Conservation (phyloP, 2,797 vertebrate species). For the Poecilia picta region DNA sequence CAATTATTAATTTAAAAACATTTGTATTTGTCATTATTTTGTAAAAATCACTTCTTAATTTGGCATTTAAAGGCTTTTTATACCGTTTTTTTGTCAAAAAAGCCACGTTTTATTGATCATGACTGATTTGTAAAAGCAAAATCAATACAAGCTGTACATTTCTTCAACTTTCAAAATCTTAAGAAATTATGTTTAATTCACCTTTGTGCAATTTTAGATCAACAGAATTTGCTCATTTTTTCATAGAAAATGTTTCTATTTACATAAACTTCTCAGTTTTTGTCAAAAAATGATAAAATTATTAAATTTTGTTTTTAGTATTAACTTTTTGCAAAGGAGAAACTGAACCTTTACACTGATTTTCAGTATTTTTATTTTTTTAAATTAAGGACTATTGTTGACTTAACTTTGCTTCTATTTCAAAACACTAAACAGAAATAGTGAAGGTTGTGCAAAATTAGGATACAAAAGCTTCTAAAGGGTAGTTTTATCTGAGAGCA, state of each 20-base stretch:
- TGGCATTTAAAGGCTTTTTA: background rate
- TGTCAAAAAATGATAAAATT: background rate
- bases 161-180: background rate
- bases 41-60: background rate
- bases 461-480: background rate
- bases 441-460: background rate
- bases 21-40: no score
- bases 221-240: background rate
- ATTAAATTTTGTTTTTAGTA: background rate
- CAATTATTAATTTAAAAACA: no score
- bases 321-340: background rate
- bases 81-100: no score
- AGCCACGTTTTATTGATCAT: background rate
- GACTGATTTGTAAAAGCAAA: background rate
- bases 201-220: background rate
- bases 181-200: background rate
- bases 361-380: background rate
- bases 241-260: no score
- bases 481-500: background rate
- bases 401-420: background rate
- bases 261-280: background rate
- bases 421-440: background rate
- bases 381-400: background rate
- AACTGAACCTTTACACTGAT: background rate
- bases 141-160: background rate